Conservation (phyloP, 2,888 invertebrate genomes). For the Orchesella flavescens region DNA sequence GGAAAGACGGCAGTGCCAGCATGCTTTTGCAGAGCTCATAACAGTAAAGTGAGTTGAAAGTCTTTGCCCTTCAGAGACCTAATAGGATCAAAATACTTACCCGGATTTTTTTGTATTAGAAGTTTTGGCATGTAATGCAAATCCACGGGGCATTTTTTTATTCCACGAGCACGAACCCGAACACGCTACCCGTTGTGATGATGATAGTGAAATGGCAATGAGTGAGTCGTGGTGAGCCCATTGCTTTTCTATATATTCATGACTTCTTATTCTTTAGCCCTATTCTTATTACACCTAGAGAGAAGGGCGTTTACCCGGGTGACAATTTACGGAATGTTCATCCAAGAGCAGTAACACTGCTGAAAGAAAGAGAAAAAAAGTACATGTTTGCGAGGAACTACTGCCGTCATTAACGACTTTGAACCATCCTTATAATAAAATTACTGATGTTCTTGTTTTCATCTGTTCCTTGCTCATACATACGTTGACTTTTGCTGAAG, state of each 20-base stretch:
- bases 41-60: slow-evolving; percentile 18
- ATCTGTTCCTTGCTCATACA: not conserved
- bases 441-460: slow-evolving; percentile 6
- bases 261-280: not conserved
- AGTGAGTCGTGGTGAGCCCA: not conserved
- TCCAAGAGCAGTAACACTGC: not conserved
- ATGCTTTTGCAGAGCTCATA: not conserved
- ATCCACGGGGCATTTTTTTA: not conserved
- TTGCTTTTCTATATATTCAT: not conserved
- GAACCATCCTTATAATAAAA: not conserved
- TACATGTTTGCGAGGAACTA: not conserved
- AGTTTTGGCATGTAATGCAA: slow-evolving; percentile 1
- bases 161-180: not conserved
- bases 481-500: slow-evolving; percentile 38
- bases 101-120: not conserved
- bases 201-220: not conserved
- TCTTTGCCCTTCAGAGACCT: slow-evolving; percentile 25
- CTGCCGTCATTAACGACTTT: slow-evolving; percentile 6
- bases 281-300: not conserved
- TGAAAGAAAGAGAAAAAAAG: not conserved
- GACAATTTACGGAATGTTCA: slow-evolving; percentile 1
- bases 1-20: not conserved
- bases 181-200: not conserved
- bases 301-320: slow-evolving; percentile 48
- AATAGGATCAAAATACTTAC: not conserved